Evolutionary conservation across 2,113 vertebrate species (phyloP), one percentile per base, ranked within the genome.

Genomic region (Oreochromis spilurus): DNA sequence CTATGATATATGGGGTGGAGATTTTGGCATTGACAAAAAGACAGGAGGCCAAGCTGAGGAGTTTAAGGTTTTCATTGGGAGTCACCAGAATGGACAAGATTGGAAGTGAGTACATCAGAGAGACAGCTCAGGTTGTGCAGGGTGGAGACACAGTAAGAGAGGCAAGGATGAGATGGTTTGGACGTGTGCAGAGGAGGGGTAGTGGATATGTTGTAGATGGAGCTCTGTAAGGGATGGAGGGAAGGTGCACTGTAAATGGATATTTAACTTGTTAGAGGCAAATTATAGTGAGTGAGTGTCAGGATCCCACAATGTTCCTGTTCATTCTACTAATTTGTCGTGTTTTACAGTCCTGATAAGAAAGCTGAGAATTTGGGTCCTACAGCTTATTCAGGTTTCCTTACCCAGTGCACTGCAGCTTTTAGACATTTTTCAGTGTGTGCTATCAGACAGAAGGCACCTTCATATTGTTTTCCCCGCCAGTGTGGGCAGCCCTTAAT

Each of bases 191-290:
- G 70, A 75, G 43, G 24, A 75, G 16, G 24, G 9, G 17, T 75
- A 19, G 70, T 75, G 70, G 43, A 75, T 50, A 75, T 75, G 16
- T 50, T 75, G 70, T 7, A 75, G 70, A 48, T 11, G 70, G 43
- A n/a, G 17, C 70, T 67, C 62, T 38, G 13, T 38, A 38, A 67
- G 62, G 29, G 70, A 48, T 50, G 24, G 43, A 50, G 70, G 14
- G 24, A 0, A 0, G 9, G 43, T 0, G 14, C 2, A 4, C 6
- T 19, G 24, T 75, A 77, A 77, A 34, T 34, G 26, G 45, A 31
- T 52, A 52, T 77, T 77, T 52, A 19, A 52, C 17, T 77, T 34
- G 26, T 34, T 77, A 29, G 6, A 7, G 10, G 48, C 10, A 52
- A 77, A 52, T 19, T 77, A 31, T n/a, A 34, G 16, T 13, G 26